Percentiles rank a stretch among this genome's conserved stretches.
Conservation (phyloP, 2,113 vertebrate genomes). For the Brachyhypopomus occidentalis region DNA sequence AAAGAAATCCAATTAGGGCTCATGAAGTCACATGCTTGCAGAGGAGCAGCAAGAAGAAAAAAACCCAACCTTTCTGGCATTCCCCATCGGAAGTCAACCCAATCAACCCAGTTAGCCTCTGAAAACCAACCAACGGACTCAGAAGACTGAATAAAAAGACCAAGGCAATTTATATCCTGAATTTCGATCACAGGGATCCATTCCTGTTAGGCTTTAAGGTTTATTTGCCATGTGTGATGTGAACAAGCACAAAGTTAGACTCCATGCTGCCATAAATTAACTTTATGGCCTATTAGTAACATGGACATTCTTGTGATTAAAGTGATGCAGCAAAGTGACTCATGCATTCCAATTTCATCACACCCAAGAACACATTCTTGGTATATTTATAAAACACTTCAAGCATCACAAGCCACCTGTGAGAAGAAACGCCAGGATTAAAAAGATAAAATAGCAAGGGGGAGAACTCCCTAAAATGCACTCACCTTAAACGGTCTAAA, state of each 20-base stretch:
- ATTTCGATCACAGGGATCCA: neutral
- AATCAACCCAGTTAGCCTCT: conserved; percentile 3
- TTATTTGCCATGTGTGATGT: neutral
- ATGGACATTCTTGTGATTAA: neutral
- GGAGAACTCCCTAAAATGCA: neutral
- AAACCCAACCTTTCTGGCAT: conserved; percentile 29
- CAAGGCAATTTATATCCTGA: neutral
- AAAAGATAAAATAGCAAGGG: neutral
- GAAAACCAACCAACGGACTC: neutral
- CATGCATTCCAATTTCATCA: neutral
- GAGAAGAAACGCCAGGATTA: neutral
- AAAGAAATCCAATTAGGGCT: conserved; percentile 68
- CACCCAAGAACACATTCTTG: neutral
- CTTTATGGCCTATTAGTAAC: neutral
- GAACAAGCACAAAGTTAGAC: neutral
- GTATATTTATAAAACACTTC: conserved; percentile 2
- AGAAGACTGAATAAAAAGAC: no score
- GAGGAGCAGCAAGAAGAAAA: conserved; percentile 52
- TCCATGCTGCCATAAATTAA: neutral
- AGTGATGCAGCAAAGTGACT: conserved; percentile 1
- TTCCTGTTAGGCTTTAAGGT: neutral
- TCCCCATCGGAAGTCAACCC: conserved; percentile 46
- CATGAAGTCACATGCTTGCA: conserved; percentile 67
- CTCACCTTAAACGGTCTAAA: conserved; percentile 97
- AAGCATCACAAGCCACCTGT: neutral